Percentiles rank a stretch among this genome's conserved stretches.
Evolutionary conservation across 1,140 invertebrate genomes (phyloP).

Genomic region (Brachionus calyciflorus): DNA sequence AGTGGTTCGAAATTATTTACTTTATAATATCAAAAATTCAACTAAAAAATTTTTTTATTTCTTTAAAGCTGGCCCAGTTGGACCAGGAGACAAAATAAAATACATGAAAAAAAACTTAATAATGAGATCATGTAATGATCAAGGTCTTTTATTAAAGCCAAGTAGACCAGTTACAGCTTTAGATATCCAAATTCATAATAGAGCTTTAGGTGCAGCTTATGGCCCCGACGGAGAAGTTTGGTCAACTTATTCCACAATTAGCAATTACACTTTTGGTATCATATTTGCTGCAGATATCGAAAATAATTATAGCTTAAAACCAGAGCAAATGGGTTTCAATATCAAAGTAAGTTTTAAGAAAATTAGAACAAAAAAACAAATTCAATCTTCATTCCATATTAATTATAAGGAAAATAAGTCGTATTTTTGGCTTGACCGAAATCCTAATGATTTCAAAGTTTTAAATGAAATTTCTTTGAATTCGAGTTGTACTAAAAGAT

Average conservation of each 20-base stretch:
- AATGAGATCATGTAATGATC: conserved; percentile 49
- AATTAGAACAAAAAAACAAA: neutral
- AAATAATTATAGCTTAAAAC: neutral
- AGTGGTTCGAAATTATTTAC: too few relatives aligned
- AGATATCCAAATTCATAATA: conserved; percentile 46
- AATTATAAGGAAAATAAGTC: neutral
- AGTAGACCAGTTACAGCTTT: conserved; percentile 42
- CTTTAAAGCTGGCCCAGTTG: conserved; percentile 51
- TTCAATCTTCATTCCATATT: neutral
- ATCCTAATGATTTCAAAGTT: neutral
- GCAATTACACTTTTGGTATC: conserved; percentile 47
- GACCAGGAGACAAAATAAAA: conserved; percentile 50
- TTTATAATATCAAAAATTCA: neutral
- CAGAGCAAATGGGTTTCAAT: conserved; percentile 33
- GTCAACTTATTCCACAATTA: conserved; percentile 47
- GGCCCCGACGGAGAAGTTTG: conserved; percentile 48
- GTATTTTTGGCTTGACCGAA: conserved; percentile 10
- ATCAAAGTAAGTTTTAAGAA: conserved; percentile 4
- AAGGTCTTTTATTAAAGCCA: conserved; percentile 48
- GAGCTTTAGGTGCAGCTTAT: conserved; percentile 31
- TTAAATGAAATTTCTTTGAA: neutral
- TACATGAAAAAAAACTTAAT: conserved; percentile 47
- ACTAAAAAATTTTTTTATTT: neutral
- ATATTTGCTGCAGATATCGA: conserved; percentile 48
- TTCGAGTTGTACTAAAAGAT: neutral